Evolutionary conservation across 1,140 invertebrate species (phyloP), one percentile per base, ranked within the genome.

Genomic region (Danaus melanippus): DNA sequence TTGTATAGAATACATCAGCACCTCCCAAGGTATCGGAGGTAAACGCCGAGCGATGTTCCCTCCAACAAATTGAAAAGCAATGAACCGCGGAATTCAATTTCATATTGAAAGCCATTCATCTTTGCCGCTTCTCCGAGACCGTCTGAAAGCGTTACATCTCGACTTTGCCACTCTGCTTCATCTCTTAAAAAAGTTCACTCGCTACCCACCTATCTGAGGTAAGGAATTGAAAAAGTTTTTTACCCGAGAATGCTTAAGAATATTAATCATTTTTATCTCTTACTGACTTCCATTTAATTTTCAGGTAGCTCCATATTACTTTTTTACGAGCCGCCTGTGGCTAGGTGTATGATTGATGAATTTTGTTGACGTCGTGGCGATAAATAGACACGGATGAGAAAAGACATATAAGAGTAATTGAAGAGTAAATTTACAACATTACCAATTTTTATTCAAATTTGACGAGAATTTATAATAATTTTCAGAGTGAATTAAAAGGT

Each of bases 31-130:
- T 66, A 66, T 83, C 70, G 66, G 68, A 67, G 71, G 73, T 76
- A 84, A 81, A 77, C 71, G 79, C 61, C 71, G 70, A 69, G 62
- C 69, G 76, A 74, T 74, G 79, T 74, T 81, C 76, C 66, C 77
- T 69, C 74, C 66, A 78, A 84, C 83, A 88, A 88, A 89, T 89
- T 89, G 87, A 89, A 85, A 88, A 87, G 79, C 88, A 88, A 89
- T 89, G 88, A 87, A 89, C 87, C 88, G 82, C 87, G 79, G 88
- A 89, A 89, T 89, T 89, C 88, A 89, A 89, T 89, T 89, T 89
- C 86, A 88, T 88, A 89, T 89, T 88, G 86, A 89, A 88, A 88
- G 87, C 87, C 87, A 89, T 89, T 84, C 81, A 83, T 84, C 81
- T 84, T 83, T 79, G 76, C 77, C 76, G 77, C 79, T 80, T 76